Conservation (phyloP, 1,140 invertebrate genomes). For the Stratiolaelaps scimitus region DNA sequence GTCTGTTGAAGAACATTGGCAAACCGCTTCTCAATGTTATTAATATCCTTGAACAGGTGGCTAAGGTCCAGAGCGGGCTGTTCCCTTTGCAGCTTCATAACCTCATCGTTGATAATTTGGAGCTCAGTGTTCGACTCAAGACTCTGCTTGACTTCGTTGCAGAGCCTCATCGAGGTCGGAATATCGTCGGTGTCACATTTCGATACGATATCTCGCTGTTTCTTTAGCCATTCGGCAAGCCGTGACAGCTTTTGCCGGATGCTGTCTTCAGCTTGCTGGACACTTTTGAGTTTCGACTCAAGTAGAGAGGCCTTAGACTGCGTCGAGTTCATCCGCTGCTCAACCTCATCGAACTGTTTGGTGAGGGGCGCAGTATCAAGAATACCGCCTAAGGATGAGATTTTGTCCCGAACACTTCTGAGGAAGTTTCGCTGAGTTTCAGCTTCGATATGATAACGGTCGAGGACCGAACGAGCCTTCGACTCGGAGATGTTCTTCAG, state of each 20-base stretch:
- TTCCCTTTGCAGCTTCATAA: slow-evolving; percentile 10
- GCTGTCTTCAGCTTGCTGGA: slow-evolving; percentile 58
- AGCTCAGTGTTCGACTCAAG: slow-evolving; percentile 19
- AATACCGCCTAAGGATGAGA: slow-evolving; percentile 55
- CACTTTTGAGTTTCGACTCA: slow-evolving; percentile 58
- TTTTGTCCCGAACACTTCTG: slow-evolving; percentile 43
- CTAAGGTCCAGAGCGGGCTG: slow-evolving; percentile 10
- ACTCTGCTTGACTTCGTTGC: slow-evolving; percentile 50
- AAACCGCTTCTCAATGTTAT: slow-evolving; percentile 58
- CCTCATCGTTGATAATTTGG: slow-evolving; percentile 15
- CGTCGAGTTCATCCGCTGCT: slow-evolving; percentile 54
- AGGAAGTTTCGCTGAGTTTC: slow-evolving; percentile 22
- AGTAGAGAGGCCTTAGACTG: slow-evolving; percentile 56
- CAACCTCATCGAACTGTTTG: slow-evolving; percentile 21
- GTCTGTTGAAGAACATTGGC: slow-evolving; percentile 58
- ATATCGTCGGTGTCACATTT: slow-evolving; percentile 55
- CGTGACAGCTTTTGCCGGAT: slow-evolving; percentile 57
- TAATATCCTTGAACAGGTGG: slow-evolving; percentile 14
- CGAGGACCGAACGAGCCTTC: slow-evolving; percentile 1
- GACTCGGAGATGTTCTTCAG: slow-evolving; percentile 14
- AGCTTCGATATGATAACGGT: slow-evolving; percentile 23
- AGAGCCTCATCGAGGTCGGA: slow-evolving; percentile 61
- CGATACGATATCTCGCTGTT: slow-evolving; percentile 56
- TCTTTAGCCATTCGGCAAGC: slow-evolving; percentile 40
- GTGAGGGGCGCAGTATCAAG: slow-evolving; percentile 44